These are phyloP conservation scores for Coenonympha glycerion DNA, from an alignment of 2,888 invertebrate species.

Conservation along the genomic window DNA sequence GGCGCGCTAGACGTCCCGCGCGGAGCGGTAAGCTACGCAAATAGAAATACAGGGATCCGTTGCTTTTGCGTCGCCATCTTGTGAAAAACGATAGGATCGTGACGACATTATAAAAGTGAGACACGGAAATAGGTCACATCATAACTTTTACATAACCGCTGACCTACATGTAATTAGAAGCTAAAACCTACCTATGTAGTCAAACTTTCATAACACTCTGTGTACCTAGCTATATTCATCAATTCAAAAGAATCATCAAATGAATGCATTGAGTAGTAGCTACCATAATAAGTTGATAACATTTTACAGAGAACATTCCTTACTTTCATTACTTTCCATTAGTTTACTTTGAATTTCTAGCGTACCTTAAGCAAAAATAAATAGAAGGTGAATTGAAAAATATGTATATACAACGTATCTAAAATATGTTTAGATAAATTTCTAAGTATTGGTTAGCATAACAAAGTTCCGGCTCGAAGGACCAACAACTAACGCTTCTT, in stretches of 20 bases:
- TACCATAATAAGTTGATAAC: too few species aligned
- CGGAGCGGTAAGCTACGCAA: constrained; percentile 70
- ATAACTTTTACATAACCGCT: constrained; percentile 31
- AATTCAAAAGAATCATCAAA: too few species aligned
- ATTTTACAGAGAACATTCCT: too few species aligned
- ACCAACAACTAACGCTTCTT: neutral
- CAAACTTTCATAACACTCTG: too few species aligned
- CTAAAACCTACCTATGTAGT: neutral
- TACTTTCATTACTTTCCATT: too few species aligned
- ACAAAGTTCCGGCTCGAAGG: neutral
- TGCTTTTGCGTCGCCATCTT: constrained; percentile 74
- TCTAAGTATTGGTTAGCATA: neutral
- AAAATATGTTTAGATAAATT: neutral
- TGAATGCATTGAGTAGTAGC: too few species aligned
- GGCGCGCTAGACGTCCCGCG: constrained; percentile 39
- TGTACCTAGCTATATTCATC: too few species aligned
- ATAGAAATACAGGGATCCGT: constrained; percentile 75
- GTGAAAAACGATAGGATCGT: constrained; percentile 75
- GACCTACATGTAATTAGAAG: constrained; percentile 8
- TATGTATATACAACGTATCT: too few species aligned
- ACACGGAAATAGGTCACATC: constrained; percentile 53
- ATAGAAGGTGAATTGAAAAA: too few species aligned
- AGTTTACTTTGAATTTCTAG: too few species aligned
- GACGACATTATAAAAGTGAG: constrained; percentile 66
- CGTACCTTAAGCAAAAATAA: too few species aligned